Percentiles rank a stretch among this genome's conserved stretches.
These are phyloP conservation scores for Spatula versicolor DNA, from an alignment of 2,797 vertebrate genomes.

Conservation along the genomic window DNA sequence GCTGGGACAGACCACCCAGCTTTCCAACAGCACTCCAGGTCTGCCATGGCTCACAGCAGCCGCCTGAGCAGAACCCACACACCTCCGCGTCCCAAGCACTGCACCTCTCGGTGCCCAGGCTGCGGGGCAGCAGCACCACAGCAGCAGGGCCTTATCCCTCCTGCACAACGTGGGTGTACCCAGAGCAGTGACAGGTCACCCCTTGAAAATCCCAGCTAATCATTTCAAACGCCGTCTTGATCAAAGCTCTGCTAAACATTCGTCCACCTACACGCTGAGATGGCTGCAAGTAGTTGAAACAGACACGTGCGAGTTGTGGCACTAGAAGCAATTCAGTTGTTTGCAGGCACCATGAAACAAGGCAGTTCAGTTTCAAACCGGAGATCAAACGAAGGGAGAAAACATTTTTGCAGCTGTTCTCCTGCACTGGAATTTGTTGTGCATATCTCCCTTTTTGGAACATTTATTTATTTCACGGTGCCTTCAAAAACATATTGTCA, in stretches of 20 bases:
- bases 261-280: accelerated
- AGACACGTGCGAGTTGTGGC: neutral
- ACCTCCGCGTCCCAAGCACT: neutral
- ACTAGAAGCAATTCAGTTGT: neutral
- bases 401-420: conserved; percentile 47
- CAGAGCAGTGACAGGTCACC: neutral
- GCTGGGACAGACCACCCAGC: neutral
- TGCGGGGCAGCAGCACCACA: neutral
- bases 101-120: neutral
- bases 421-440: conserved; percentile 36
- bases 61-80: neutral
- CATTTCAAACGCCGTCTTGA: neutral
- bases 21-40: neutral
- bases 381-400: conserved; percentile 27
- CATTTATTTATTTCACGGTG: neutral
- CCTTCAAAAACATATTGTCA: conserved; percentile 33
- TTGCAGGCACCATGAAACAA: conserved; percentile 20
- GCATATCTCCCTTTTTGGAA: conserved; percentile 20
- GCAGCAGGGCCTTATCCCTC: neutral
- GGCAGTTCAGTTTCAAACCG: neutral
- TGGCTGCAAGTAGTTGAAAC: neutral
- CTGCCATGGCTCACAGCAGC: neutral
- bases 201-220: neutral
- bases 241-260: neutral
- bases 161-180: accelerated